Base-by-base conservation (phyloP, 2,888 invertebrate species). In the Drosophila monieri region DNA sequence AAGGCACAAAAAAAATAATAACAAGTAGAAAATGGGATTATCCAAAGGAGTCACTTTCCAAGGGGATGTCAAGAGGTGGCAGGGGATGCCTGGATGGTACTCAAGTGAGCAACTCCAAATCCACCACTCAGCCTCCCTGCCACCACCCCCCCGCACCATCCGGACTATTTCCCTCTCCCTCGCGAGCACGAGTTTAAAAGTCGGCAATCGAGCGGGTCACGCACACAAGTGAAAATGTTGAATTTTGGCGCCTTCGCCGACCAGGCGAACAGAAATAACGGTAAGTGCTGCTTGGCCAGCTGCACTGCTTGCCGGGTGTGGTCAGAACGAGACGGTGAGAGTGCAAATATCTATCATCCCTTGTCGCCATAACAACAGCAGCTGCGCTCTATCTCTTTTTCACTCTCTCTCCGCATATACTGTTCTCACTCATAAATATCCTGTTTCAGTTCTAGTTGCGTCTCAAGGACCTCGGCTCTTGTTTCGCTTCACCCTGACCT, bases 241-340 rank as follows among this genome's bases (percentile, higher is more conserved):
- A 90, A 90, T 90, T 90, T 90, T 90, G 90, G 90, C 90, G 90
- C 90, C 90, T 90, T 90, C 86, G 60, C 27, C 25, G 51, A 80
- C 78, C 88, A 90, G 90, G 90, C 79, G 80, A 79, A 10, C 90
- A 90, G 84, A 51, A 56, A 25, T 41, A 9, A 27, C n/a, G 57
- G 65, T 23, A 46, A 8, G 21, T 9, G 6, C 1, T 21, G 6
- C 39, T 6, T 8, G 15, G 4, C 39, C 41, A 9, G 41, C 41
- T 21, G 41, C 41, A 41, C 41, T 21, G 41, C 21, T 41, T 18
- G 8, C 44, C 18, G 25, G 39, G 27, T 21, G 9, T 39, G 5
- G n/a, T 21, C 12, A 18, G 35, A 43, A n/a, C 43, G 18, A 39
- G n/a, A n/a, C 41, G 30, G 54, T 35, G 30, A 49, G 44, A 18